Evolutionary conservation across 2,797 vertebrate genomes (phyloP).

Genomic region (Pseudochromis fuscus): DNA sequence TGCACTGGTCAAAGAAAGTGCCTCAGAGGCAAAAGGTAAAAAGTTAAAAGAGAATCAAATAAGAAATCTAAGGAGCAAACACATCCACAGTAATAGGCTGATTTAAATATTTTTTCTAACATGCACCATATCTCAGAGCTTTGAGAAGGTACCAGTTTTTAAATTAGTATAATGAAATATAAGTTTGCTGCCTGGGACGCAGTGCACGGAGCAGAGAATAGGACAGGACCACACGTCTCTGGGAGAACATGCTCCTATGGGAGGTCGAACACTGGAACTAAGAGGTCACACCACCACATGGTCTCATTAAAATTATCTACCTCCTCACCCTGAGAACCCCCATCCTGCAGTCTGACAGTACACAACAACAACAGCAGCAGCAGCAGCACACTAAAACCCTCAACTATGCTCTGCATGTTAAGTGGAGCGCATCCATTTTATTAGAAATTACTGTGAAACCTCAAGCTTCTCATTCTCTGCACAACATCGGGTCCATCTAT

Average conservation of each 20-base stretch:
- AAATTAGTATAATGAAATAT: conserved; percentile 10
- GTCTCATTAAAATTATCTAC: conserved; percentile 75
- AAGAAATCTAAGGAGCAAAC: too few relatives aligned
- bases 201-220: conserved; percentile 12
- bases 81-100: too few relatives aligned
- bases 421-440: conserved; percentile 65
- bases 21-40: too few relatives aligned
- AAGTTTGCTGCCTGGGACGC: conserved; percentile 2
- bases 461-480: conserved; percentile 61
- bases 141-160: background rate
- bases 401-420: conserved; percentile 66
- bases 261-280: conserved; percentile 47
- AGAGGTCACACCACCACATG: conserved; percentile 55
- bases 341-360: conserved; percentile 53
- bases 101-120: too few relatives aligned
- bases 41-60: too few relatives aligned
- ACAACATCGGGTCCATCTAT: conserved; percentile 58
- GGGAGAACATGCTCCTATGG: conserved; percentile 41
- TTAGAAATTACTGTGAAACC: conserved; percentile 64
- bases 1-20: too few relatives aligned
- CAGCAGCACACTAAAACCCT: conserved; percentile 39
- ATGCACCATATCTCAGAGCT: background rate
- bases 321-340: conserved; percentile 41
- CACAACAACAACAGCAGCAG: conserved; percentile 50
- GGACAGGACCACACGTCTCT: conserved; percentile 59